These are phyloP conservation scores for Ectobius pallidus DNA, from an alignment of 2,888 invertebrate genomes.

Conservation along the genomic window DNA sequence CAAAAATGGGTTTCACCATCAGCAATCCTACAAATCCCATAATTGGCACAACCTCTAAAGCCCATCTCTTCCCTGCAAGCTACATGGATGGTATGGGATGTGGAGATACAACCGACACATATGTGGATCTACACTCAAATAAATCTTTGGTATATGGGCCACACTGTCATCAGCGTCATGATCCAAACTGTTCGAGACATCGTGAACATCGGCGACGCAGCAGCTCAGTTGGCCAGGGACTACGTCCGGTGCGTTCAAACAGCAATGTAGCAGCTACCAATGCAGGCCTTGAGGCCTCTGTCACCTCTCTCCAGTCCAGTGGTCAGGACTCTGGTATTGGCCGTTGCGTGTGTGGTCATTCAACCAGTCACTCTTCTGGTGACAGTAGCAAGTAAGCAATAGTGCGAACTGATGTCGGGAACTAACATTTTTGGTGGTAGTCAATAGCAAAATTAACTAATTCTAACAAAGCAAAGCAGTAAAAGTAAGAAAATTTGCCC, in stretches of 20 bases:
- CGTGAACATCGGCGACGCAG: slow-evolving; percentile 45
- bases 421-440: too few relatives aligned
- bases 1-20: slow-evolving; percentile 45
- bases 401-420: background rate
- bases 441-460: too few relatives aligned
- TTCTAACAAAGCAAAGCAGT: too few relatives aligned
- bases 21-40: slow-evolving; percentile 39
- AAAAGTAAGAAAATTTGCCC: too few relatives aligned
- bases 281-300: slow-evolving; percentile 69
- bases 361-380: slow-evolving; percentile 68
- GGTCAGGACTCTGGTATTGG: slow-evolving; percentile 82
- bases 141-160: slow-evolving; percentile 39
- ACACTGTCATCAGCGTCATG: slow-evolving; percentile 44
- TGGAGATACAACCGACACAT: slow-evolving; percentile 50
- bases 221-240: slow-evolving; percentile 43
- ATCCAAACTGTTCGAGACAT: slow-evolving; percentile 43
- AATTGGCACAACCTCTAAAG: slow-evolving; percentile 23
- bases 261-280: slow-evolving; percentile 48
- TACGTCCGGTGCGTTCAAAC: slow-evolving; percentile 46
- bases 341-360: slow-evolving; percentile 70
- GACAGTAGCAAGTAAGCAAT: slow-evolving; percentile 71
- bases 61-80: slow-evolving; percentile 41
- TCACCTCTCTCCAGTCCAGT: slow-evolving; percentile 81
- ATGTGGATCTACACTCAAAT: slow-evolving; percentile 46
- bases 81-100: slow-evolving; percentile 47